Conservation (phyloP, 2,113 vertebrate genomes). For the Odontesthes bonariensis region DNA sequence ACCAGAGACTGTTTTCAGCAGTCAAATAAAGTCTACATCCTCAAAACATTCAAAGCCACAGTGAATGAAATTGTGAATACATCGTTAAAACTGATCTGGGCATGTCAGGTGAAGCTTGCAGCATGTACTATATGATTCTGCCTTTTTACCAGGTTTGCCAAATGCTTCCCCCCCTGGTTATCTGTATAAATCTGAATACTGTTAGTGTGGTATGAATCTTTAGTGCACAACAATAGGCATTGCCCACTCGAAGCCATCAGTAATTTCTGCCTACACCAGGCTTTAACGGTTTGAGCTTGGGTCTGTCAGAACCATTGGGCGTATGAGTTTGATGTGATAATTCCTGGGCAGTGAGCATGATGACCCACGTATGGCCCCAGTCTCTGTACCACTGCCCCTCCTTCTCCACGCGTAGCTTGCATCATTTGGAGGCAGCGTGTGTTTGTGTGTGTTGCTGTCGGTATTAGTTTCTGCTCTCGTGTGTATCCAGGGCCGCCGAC, state of each 20-base stretch:
- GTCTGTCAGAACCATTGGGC: conserved; percentile 67
- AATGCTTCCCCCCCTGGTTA: conserved; percentile 52
- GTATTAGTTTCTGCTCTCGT: conserved; percentile 23
- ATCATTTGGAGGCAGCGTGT: conserved; percentile 30
- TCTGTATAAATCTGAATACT: conserved; percentile 53
- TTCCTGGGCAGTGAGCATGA: conserved; percentile 69
- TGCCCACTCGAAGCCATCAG: conserved; percentile 54
- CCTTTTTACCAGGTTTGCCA: conserved; percentile 32
- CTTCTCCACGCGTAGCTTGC: conserved; percentile 36
- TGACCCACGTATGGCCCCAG: conserved; percentile 50
- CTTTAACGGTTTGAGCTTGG: conserved; percentile 53
- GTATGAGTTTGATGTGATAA: conserved; percentile 72
- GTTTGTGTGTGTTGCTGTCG: conserved; percentile 25
- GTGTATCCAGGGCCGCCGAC: no score
- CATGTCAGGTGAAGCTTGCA: conserved; percentile 18
- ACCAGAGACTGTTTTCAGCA: conserved; percentile 21
- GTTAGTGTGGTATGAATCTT: conserved; percentile 55
- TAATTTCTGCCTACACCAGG: conserved; percentile 54
- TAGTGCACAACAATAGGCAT: conserved; percentile 68
- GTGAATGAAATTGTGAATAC: conserved; percentile 22
- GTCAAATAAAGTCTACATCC: conserved; percentile 30
- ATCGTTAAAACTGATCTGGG: conserved; percentile 23
- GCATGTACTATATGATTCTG: conserved; percentile 27
- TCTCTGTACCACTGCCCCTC: conserved; percentile 63
- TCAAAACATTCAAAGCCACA: conserved; percentile 6